Evolutionary conservation across 2,113 vertebrate species (phyloP), one percentile per base, ranked within the genome.

Genomic region (Oophaga pumilio): DNA sequence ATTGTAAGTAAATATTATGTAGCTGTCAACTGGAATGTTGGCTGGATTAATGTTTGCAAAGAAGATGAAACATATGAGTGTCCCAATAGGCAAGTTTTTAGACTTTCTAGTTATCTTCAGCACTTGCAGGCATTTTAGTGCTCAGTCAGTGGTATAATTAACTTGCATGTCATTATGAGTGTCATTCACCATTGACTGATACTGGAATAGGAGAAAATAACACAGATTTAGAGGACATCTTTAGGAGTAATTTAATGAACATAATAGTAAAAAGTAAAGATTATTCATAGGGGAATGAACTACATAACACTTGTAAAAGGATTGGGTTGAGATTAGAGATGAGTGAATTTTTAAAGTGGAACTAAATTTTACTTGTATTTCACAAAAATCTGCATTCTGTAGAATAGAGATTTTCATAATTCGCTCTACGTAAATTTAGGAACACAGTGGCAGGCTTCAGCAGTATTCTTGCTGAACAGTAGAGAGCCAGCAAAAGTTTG

Each of bases 91-190:
- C 76, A n/a, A 6, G 50, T 56, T 24, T 43, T 52, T 13, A 24
- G 49, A 12, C 76, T 53, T 24, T 22, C 12, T 56, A 77, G 76
- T 53, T 52, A 76, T 76, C 4, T 56, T 53, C 8, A 77, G 76
- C 6, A 77, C 76, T 77, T 53, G 49, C 50, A 77, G 50, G 50
- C 43, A 74, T 74, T 74, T 74, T 20, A 74, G 71, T n/a, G 49
- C 76, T 53, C 50, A 77, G 76, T 56, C 22, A 56, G 50, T 77
- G 76, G 49, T 52, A 76, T 52, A 76, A 52, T 76, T 76, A 76
- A n/a, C 73, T 52, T 76, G 73, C 73, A n/a, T 76, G 33, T n/a
- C 73, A 76, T 76, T 50, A 76, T n/a, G 43, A 50, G 43, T 52
- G 73, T 52, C 20, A 76, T 50, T 52, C 73, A 76, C 49, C 15